phyloP scores from a whole-genome alignment of 2,797 vertebrate genomes.

The Cossypha heuglini region DNA sequence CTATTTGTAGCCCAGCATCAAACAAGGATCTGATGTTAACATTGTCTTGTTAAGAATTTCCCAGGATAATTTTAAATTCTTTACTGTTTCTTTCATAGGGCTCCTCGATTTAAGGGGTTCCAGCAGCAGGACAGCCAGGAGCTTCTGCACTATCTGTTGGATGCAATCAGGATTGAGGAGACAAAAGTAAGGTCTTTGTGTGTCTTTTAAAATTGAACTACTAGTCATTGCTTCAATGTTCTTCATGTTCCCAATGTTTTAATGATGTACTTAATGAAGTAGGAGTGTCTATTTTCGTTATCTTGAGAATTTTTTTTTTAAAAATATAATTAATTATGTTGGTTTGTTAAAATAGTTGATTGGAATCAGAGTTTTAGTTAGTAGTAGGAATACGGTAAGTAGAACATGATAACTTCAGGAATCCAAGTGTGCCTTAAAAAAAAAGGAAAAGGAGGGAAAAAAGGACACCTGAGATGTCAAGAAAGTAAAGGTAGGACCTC shows the following conservation, averaged over 20 bases:
- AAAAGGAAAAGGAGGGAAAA: background rate
- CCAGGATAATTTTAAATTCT: background rate
- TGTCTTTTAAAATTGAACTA: background rate
- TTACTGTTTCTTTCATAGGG: slow-evolving; percentile 72
- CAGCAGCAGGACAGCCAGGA: slow-evolving; percentile 99
- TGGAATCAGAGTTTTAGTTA: background rate
- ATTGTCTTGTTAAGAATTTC: background rate
- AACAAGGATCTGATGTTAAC: background rate
- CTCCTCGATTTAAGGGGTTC: slow-evolving; percentile 94
- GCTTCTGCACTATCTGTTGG: slow-evolving; percentile 92
- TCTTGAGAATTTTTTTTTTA: background rate
- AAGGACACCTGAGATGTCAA: background rate
- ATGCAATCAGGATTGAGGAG: slow-evolving; percentile 94
- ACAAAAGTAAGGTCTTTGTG: slow-evolving; percentile 83
- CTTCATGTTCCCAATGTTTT: background rate
- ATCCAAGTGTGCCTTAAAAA: background rate
- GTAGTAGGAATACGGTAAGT: background rate
- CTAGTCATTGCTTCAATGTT: background rate
- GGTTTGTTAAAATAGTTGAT: background rate
- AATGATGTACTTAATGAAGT: background rate
- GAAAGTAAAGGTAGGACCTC: background rate
- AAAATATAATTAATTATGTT: background rate
- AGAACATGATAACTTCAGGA: background rate
- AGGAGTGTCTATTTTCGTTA: background rate
- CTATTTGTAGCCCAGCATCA: background rate